Percentiles rank a stretch among this genome's conserved stretches.
These are phyloP conservation scores for Pantherophis vulpinus DNA, from an alignment of 2,797 vertebrate genomes.

Conservation along the genomic window DNA sequence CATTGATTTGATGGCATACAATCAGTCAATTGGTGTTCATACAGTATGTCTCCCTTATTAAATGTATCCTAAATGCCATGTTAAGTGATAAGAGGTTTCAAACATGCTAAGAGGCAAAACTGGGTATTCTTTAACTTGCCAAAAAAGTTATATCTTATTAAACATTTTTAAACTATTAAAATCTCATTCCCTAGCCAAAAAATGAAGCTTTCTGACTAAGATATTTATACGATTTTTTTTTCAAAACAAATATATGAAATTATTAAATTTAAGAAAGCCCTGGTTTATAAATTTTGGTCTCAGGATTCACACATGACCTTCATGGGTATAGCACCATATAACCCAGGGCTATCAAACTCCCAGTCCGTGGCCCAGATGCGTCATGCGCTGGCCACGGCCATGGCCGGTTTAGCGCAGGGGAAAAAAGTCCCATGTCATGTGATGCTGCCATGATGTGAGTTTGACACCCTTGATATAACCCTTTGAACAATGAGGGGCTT, in stretches of 20 bases:
- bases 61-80: not conserved
- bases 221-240: not conserved
- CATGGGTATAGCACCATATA: not conserved
- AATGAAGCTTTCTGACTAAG: not conserved
- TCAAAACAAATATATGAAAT: not conserved
- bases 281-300: not conserved
- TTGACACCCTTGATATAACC: too few relatives aligned
- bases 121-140: not conserved
- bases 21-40: not conserved
- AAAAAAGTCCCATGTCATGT: too few relatives aligned
- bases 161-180: not conserved
- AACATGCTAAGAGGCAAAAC: not conserved
- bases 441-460: too few relatives aligned
- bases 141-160: not conserved
- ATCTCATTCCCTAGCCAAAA: not conserved
- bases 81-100: not conserved
- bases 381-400: too few relatives aligned
- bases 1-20: not conserved
- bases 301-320: not conserved
- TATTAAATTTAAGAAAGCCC: not conserved
- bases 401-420: too few relatives aligned
- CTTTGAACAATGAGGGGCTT: too few relatives aligned
- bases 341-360: too few relatives aligned
- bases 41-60: not conserved
- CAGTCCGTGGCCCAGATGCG: too few relatives aligned